phyloP scores from a whole-genome alignment of 1,140 invertebrate genomes.

The Hycleus cichorii region DNA sequence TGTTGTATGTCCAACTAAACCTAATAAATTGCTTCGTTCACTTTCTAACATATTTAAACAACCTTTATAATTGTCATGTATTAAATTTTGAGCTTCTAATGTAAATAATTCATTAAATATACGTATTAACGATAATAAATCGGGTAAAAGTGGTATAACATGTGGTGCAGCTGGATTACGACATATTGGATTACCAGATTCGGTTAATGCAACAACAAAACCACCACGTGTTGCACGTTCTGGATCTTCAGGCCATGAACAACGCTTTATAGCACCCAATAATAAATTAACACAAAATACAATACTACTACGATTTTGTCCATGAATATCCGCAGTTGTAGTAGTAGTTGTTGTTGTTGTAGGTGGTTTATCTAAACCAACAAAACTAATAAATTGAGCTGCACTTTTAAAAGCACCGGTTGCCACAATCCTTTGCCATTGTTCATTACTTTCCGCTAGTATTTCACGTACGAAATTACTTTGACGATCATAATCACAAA shows the following conservation, averaged over 20 bases:
- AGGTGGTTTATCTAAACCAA: conserved; percentile 62
- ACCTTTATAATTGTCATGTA: conserved; percentile 61
- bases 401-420: conserved; percentile 52
- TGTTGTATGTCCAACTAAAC: conserved; percentile 43
- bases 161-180: conserved; percentile 79
- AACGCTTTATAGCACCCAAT: conserved; percentile 76
- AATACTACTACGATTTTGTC: conserved; percentile 51
- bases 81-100: conserved; percentile 51
- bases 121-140: conserved; percentile 65
- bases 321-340: conserved; percentile 1
- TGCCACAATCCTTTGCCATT: not conserved
- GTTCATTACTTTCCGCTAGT: conserved; percentile 43
- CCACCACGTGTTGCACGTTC: conserved; percentile 71
- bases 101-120: conserved; percentile 74
- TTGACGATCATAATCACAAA: conserved; percentile 77
- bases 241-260: conserved; percentile 72
- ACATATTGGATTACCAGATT: conserved; percentile 61
- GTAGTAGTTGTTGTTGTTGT: conserved; percentile 34
- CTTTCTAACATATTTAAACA: conserved; percentile 62
- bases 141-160: conserved; percentile 68
- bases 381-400: conserved; percentile 63
- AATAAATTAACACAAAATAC: conserved; percentile 66
- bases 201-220: conserved; percentile 67
- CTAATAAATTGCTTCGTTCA: conserved; percentile 61
- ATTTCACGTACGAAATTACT: conserved; percentile 75